phyloP scores from a whole-genome alignment of 2,113 vertebrate genomes.

The Pyxicephalus adspersus region DNA sequence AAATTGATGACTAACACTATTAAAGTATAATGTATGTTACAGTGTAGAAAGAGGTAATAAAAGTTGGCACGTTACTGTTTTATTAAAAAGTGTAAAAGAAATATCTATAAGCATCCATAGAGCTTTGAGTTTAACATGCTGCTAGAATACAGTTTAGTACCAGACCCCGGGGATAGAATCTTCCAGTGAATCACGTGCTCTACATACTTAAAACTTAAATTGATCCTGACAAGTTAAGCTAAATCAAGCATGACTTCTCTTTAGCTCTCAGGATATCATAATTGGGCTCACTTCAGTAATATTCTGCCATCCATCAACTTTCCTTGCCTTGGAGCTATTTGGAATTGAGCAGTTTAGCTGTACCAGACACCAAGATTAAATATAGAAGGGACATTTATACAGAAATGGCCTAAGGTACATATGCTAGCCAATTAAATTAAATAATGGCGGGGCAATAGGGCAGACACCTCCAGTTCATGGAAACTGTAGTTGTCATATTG shows the following conservation, averaged over 20 bases:
- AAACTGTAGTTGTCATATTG: background rate
- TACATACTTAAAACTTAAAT: slow-evolving; percentile 62
- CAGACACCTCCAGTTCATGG: background rate
- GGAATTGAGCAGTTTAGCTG: slow-evolving; percentile 41
- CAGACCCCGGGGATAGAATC: slow-evolving; percentile 23
- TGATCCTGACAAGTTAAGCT: slow-evolving; percentile 74
- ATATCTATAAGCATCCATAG: too few species aligned
- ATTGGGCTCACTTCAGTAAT: slow-evolving; percentile 58
- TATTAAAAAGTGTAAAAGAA: too few species aligned
- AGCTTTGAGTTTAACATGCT: too few species aligned
- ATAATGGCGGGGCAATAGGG: background rate
- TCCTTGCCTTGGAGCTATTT: slow-evolving; percentile 46
- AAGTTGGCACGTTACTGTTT: too few species aligned
- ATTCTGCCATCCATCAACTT: slow-evolving; percentile 58
- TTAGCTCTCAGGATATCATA: background rate
- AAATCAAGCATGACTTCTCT: slow-evolving; percentile 70
- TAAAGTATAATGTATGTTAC: too few species aligned
- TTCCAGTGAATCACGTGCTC: slow-evolving; percentile 1
- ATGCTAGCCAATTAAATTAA: background rate
- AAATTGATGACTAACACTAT: too few species aligned
- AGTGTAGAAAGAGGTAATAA: too few species aligned
- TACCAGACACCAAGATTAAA: background rate
- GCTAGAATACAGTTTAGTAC: background rate
- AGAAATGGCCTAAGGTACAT: background rate
- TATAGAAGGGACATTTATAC: background rate